These are phyloP conservation scores for Onchidella celtica DNA, from an alignment of 2,888 invertebrate species.

Conservation along the genomic window DNA sequence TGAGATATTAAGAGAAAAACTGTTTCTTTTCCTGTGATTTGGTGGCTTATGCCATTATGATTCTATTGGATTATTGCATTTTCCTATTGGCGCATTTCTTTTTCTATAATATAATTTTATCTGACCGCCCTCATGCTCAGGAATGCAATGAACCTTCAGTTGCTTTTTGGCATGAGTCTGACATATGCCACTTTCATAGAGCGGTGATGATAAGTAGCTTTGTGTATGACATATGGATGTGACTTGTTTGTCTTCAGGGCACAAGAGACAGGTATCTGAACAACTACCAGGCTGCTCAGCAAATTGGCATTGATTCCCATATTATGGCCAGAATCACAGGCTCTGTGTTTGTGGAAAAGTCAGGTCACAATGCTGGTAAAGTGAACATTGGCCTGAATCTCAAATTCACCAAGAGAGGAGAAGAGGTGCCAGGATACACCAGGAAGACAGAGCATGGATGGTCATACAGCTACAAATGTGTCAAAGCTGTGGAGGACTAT, in stretches of 20 bases:
- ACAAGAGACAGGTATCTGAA: conserved; percentile 68
- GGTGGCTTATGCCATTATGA: too few species aligned
- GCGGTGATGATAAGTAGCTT: too few species aligned
- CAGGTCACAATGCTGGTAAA: conserved; percentile 60
- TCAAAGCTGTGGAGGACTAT: conserved; percentile 87
- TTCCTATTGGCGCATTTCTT: too few species aligned
- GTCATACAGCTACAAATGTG: conserved; percentile 89
- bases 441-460: conserved; percentile 85
- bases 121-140: too few species aligned
- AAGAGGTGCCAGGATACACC: conserved; percentile 89
- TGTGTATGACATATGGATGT: too few species aligned
- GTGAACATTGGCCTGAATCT: conserved; percentile 94
- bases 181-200: too few species aligned
- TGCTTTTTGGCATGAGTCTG: too few species aligned
- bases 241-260: conserved; percentile 46
- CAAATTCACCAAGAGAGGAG: conserved; percentile 90
- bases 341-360: conserved; percentile 85
- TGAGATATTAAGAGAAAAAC: too few species aligned
- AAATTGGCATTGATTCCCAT: conserved; percentile 84
- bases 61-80: too few species aligned
- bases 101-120: too few species aligned
- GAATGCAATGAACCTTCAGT: too few species aligned
- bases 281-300: conserved; percentile 78
- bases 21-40: too few species aligned
- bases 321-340: conserved; percentile 93